A percentile compares a stretch with the other conserved stretches of the same genome.
Conservation (phyloP, 1,140 invertebrate species). For the Cephus cinctus region DNA sequence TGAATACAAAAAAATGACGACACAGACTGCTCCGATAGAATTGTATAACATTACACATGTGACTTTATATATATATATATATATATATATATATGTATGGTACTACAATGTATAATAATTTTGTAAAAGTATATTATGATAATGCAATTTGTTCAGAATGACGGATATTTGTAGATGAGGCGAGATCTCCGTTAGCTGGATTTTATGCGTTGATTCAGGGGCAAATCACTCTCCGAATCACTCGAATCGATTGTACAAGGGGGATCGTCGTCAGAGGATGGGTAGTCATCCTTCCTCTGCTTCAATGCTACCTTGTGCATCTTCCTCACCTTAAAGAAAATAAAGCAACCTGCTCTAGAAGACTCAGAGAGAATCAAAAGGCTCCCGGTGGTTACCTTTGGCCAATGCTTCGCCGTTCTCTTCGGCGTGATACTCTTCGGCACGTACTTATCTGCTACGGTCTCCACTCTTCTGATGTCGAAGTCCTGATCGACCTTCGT, state of each 20-base stretch:
- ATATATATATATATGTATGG: too few relatives aligned
- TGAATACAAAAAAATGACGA: conserved; percentile 15
- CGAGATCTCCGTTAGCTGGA: conserved; percentile 24
- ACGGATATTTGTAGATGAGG: conserved; percentile 8
- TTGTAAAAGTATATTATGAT: conserved; percentile 5
- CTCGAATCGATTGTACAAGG: conserved; percentile 12
- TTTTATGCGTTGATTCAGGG: conserved; percentile 25
- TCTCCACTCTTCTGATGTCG: conserved; percentile 57
- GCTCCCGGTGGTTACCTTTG: too few relatives aligned
- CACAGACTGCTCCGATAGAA: too few relatives aligned
- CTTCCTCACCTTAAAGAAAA: too few relatives aligned
- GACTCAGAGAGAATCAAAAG: too few relatives aligned
- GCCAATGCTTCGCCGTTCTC: conserved; percentile 23
- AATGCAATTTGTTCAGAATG: neutral
- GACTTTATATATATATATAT: conserved; percentile 4
- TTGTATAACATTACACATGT: conserved; percentile 7
- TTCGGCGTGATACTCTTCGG: conserved; percentile 34
- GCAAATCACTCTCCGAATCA: conserved; percentile 35
- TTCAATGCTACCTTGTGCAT: too few relatives aligned
- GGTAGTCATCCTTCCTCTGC: conserved; percentile 6
- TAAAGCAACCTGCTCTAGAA: too few relatives aligned
- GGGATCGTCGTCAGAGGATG: conserved; percentile 16
- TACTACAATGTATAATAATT: too few relatives aligned
- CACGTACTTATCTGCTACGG: conserved; percentile 52
- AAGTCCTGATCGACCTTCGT: conserved; percentile 63